Evolutionary conservation across 2,797 vertebrate species (phyloP).

Genomic region (Sebastes aleutianus): DNA sequence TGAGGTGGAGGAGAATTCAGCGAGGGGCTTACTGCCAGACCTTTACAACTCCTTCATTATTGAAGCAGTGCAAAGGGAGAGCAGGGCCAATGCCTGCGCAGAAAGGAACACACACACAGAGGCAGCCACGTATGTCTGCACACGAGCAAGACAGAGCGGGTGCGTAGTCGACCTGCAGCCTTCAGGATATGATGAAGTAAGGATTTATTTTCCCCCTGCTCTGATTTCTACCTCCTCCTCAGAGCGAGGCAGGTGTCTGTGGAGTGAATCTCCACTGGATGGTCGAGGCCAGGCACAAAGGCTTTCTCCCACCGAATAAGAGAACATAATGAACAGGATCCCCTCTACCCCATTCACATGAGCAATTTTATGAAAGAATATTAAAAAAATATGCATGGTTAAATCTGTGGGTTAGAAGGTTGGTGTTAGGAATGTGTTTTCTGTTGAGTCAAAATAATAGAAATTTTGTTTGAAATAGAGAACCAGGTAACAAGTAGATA

Average conservation of each 20-base stretch:
- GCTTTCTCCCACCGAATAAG: background rate
- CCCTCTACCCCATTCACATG: background rate
- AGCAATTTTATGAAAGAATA: background rate
- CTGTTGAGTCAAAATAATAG: background rate
- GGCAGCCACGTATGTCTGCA: background rate
- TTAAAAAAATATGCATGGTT: background rate
- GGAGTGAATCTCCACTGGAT: background rate
- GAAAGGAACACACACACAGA: conserved; percentile 9
- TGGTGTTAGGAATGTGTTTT: background rate
- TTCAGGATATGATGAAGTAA: conserved; percentile 39
- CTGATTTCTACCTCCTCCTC: conserved; percentile 29
- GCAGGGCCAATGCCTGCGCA: conserved; percentile 20
- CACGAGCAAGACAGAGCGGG: conserved; percentile 11
- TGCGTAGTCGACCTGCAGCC: conserved; percentile 35
- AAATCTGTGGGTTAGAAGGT: background rate
- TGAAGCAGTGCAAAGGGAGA: conserved; percentile 52
- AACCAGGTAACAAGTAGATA: background rate
- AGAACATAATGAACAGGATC: background rate
- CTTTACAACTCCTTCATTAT: conserved; percentile 73
- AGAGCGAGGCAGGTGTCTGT: conserved; percentile 13
- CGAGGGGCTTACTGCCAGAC: conserved; percentile 62
- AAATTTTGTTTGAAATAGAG: background rate
- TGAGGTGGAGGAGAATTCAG: conserved; percentile 34
- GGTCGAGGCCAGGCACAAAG: background rate
- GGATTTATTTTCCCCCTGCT: background rate